A percentile compares a stretch with the other conserved stretches of the same genome.
These are phyloP conservation scores for Spodoptera litura DNA, from an alignment of 1,140 invertebrate genomes.

Conservation along the genomic window DNA sequence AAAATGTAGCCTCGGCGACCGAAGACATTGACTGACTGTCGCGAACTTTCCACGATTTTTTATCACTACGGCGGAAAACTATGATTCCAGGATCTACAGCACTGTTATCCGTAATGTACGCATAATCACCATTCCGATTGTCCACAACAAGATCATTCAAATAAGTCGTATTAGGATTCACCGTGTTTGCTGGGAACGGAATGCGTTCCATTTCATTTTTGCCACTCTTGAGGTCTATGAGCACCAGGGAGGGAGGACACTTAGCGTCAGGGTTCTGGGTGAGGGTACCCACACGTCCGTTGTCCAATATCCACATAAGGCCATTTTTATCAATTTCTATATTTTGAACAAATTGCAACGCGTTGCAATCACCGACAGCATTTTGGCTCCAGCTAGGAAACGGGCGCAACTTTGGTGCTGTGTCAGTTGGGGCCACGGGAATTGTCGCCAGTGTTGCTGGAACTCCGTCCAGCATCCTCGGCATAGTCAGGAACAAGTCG, in stretches of 20 bases:
- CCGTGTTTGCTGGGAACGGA: constrained; percentile 86
- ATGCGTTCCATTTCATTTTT: constrained; percentile 86
- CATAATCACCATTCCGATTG: constrained; percentile 88
- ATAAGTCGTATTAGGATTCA: constrained; percentile 84
- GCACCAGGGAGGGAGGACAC: constrained; percentile 89
- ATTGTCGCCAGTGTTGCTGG: constrained; percentile 89
- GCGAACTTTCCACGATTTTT: constrained; percentile 89
- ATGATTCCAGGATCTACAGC: constrained; percentile 89
- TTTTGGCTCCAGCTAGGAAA: constrained; percentile 90
- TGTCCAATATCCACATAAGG: constrained; percentile 91
- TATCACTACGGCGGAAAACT: constrained; percentile 87
- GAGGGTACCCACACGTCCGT: constrained; percentile 86
- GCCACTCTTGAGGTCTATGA: constrained; percentile 89
- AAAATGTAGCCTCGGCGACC: constrained; percentile 85
- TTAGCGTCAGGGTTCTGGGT: constrained; percentile 76
- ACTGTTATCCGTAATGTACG: constrained; percentile 90
- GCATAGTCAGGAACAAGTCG: constrained; percentile 88
- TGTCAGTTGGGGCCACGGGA: constrained; percentile 83
- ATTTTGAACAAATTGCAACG: constrained; percentile 90
- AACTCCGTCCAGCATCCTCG: constrained; percentile 88
- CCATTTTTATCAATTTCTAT: constrained; percentile 90
- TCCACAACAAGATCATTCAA: constrained; percentile 90
- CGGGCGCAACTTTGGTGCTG: constrained; percentile 87
- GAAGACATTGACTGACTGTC: constrained; percentile 88
- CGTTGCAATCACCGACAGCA: constrained; percentile 86